Base-by-base conservation (phyloP, 2,888 invertebrate genomes). In the Mylabris sibirica region DNA sequence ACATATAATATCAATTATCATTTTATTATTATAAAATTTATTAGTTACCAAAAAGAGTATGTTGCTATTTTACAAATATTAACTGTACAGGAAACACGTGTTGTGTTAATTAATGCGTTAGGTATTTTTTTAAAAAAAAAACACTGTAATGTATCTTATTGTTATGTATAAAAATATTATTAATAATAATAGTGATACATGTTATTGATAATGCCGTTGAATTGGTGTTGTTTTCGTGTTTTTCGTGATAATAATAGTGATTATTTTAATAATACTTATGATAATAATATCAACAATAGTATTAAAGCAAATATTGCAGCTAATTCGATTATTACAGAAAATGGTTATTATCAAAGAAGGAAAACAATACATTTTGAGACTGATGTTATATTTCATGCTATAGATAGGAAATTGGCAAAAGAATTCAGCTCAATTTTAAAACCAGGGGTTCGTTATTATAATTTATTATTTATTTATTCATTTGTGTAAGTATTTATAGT, bases 311-410 rank as follows among this genome's bases (percentile, higher is more conserved):
- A n/a, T 34, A 41, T 65, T 24, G 41, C 59, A 35, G 24, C 59
- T 3, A 65, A 62, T 49, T 49, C 49, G 4, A 44, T 44, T 20
- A 20, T 49, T 49, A 20, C 49, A 11, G 49, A 49, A 9, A 72
- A 74, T 17, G 78, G 76, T 26, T 66, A 65, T 3, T 80, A 79
- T 59, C 72, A 75, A 53, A 70, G 71, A 14, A 65, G 79, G 20
- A 74, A 75, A 38, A 80, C 80, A 3, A 79, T 80, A 35, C 79
- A 79, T 44, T 80, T 80, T 44, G 79, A 80, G 24, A 65, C 67
- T 12, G 70, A 70, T 57, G 60, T 67, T 44, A 20, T 70, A n/a
- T 41, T 34, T 20, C 24, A 60, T 24, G 35, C 59, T n/a, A 57
- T 53, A 17, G 60, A 59, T 22, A 61, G 65, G 35, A 70, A 67